Evolutionary conservation across 2,797 vertebrate genomes (phyloP).

Genomic region (Enteromius unitaeniatus): DNA sequence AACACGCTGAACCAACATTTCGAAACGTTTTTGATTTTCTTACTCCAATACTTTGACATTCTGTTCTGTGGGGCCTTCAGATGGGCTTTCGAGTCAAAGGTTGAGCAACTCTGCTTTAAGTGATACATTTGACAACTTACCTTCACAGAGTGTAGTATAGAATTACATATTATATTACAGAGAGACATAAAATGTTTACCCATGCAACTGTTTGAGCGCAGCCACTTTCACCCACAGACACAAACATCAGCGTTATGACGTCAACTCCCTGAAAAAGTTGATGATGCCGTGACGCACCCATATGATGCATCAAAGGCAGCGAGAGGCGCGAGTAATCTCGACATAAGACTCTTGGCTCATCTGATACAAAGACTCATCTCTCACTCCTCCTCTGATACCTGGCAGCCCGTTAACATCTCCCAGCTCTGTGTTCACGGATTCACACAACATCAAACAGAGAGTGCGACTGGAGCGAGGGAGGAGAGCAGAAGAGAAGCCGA

Average conservation of each 20-base stretch:
- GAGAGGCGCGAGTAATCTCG: constrained; percentile 9
- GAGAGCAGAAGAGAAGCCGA: constrained; percentile 18
- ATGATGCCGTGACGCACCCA: constrained; percentile 29
- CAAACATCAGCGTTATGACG: constrained; percentile 35
- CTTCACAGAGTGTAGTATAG: not conserved
- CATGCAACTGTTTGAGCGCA: not conserved
- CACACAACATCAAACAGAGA: constrained; percentile 65
- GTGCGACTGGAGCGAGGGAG: constrained; percentile 29
- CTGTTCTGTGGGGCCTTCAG: not conserved
- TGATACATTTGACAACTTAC: not conserved
- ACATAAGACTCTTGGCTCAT: constrained; percentile 42
- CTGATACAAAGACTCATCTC: constrained; percentile 42
- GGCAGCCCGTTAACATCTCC: constrained; percentile 63
- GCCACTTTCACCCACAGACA: not conserved
- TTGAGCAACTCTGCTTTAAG: not conserved
- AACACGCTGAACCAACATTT: not conserved
- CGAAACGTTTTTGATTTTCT: not conserved
- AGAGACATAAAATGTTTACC: not conserved
- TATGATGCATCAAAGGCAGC: constrained; percentile 58
- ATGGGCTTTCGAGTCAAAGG: not conserved
- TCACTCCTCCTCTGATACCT: constrained; percentile 60
- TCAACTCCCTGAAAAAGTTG: not conserved
- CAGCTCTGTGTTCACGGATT: constrained; percentile 57
- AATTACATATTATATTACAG: not conserved
- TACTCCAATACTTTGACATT: not conserved